Conservation (phyloP, 2,113 vertebrate genomes). For the Cercopithecus mona region DNA sequence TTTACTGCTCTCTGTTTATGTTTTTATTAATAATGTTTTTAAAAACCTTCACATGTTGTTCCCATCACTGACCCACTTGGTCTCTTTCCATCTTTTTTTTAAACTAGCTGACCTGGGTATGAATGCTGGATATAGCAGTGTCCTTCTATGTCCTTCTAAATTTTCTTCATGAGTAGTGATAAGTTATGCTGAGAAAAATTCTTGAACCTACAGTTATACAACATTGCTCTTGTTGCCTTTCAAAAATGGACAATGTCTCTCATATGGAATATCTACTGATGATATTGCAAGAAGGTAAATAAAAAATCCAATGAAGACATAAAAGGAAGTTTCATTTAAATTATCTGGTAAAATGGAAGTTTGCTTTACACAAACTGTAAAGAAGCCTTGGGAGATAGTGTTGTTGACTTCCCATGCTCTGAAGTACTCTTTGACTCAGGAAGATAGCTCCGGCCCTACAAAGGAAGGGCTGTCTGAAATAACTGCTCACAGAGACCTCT, state of each 20-base stretch:
- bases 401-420: slow-evolving; percentile 44
- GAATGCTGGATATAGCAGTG: neutral
- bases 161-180: slow-evolving; percentile 31
- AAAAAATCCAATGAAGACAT: neutral
- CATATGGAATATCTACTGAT: neutral
- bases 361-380: slow-evolving; percentile 34
- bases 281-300: neutral
- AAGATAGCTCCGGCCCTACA: neutral
- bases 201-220: neutral
- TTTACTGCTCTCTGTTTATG: neutral
- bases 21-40: neutral
- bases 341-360: slow-evolving; percentile 37
- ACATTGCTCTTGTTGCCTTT: neutral
- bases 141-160: neutral
- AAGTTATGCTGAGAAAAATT: slow-evolving; percentile 8
- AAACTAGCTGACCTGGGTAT: neutral
- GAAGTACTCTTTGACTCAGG: neutral
- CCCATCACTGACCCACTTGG: neutral
- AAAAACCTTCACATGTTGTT: neutral
- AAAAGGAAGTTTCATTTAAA: slow-evolving; percentile 51
- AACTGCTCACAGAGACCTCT: neutral
- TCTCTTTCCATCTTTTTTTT: neutral
- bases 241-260: neutral
- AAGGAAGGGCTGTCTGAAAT: neutral
- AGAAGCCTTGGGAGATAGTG: slow-evolving; percentile 29